Percentiles rank a stretch among this genome's conserved stretches.
These are phyloP conservation scores for Ganaspis brasiliensis DNA, from an alignment of 2,888 invertebrate species.

Conservation along the genomic window DNA sequence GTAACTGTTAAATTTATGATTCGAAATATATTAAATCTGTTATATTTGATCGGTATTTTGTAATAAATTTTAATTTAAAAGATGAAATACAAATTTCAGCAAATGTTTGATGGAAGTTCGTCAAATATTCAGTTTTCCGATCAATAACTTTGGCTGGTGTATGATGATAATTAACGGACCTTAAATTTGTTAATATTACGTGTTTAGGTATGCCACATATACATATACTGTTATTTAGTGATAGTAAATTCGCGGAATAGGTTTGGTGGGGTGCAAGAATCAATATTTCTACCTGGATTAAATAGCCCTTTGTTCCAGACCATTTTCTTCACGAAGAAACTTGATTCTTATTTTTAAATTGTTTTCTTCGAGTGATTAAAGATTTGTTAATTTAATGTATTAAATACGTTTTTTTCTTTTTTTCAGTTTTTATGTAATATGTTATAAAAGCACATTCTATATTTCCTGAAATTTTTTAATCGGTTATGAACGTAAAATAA, in stretches of 20 bases:
- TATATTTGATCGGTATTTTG: too few species aligned
- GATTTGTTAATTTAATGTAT: too few species aligned
- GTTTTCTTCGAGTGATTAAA: too few species aligned
- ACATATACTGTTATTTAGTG: background rate
- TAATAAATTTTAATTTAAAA: too few species aligned
- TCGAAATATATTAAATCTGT: too few species aligned
- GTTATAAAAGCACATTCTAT: too few species aligned
- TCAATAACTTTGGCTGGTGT: background rate
- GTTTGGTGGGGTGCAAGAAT: conserved; percentile 20
- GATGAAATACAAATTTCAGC: too few species aligned
- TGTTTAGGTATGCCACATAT: background rate
- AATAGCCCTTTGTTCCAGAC: conserved; percentile 10
- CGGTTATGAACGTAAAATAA: background rate
- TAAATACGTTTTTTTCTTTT: too few species aligned
- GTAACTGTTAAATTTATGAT: too few species aligned
- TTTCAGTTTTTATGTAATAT: too few species aligned
- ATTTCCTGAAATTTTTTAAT: too few species aligned
- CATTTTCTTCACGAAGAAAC: background rate
- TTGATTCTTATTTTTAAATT: background rate
- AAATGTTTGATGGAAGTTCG: too few species aligned
- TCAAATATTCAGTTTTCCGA: background rate
- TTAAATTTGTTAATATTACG: background rate
- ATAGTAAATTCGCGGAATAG: conserved; percentile 38
- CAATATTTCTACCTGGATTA: conserved; percentile 30
- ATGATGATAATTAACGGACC: background rate